Percentiles rank a stretch among this genome's conserved stretches.
Conservation (phyloP, 2,888 invertebrate species). For the Desoria tigrina region DNA sequence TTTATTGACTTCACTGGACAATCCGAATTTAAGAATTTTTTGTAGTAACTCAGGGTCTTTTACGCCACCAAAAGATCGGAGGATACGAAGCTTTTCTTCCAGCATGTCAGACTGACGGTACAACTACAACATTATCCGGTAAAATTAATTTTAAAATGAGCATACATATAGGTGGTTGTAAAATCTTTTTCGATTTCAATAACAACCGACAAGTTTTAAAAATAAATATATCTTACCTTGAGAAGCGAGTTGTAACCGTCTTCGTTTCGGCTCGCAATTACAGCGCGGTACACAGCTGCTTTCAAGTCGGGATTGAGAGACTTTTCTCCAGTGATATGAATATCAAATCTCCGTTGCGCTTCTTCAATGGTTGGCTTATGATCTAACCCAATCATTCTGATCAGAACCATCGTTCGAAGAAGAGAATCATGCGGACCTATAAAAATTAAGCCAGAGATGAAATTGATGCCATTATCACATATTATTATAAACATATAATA, state of each 20-base stretch:
- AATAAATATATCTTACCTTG: slow-evolving; percentile 55
- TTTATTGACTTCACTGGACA: slow-evolving; percentile 83
- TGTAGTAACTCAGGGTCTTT: slow-evolving; percentile 70
- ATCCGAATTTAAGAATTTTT: slow-evolving; percentile 76
- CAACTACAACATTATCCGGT: too few species aligned
- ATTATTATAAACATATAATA: slow-evolving; percentile 17
- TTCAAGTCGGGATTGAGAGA: slow-evolving; percentile 79
- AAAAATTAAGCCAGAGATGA: background rate
- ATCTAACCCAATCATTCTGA: slow-evolving; percentile 76
- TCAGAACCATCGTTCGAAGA: slow-evolving; percentile 78
- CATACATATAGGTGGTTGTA: too few species aligned
- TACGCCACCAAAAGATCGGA: slow-evolving; percentile 78
- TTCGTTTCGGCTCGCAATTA: slow-evolving; percentile 70
- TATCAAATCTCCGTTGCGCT: slow-evolving; percentile 69
- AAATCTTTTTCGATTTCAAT: too few species aligned
- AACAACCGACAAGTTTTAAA: too few species aligned
- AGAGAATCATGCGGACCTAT: slow-evolving; percentile 65
- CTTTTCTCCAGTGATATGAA: slow-evolving; percentile 65
- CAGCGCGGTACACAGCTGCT: slow-evolving; percentile 82
- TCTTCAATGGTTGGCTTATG: slow-evolving; percentile 75
- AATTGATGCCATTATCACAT: background rate
- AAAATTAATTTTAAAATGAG: too few species aligned
- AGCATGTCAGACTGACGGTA: slow-evolving; percentile 83
- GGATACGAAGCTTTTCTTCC: slow-evolving; percentile 90
- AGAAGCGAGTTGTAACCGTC: slow-evolving; percentile 56